Conservation (phyloP, 2,797 vertebrate species). For the Acrossocheilus wenchowensis region DNA sequence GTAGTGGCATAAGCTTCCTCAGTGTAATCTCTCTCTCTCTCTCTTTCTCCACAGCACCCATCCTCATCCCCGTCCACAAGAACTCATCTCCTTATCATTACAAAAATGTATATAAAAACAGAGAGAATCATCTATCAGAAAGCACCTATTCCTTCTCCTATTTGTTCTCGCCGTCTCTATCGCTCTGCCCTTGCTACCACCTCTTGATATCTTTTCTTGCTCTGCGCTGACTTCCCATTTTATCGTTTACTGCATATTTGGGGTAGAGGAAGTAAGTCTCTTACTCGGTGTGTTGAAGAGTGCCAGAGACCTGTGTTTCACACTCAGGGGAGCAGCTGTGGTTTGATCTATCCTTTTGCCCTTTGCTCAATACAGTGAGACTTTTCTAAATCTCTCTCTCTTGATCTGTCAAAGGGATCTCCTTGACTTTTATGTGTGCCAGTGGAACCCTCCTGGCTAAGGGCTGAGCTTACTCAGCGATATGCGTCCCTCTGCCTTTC, state of each 20-base stretch:
- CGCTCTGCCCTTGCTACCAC: conserved; percentile 44
- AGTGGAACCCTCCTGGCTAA: conserved; percentile 10
- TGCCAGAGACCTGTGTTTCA: conserved; percentile 8
- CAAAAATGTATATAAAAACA: conserved; percentile 58
- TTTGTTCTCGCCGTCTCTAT: conserved; percentile 38
- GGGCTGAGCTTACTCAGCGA: conserved; percentile 9
- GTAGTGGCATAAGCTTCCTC: conserved; percentile 67
- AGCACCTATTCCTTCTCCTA: conserved; percentile 57
- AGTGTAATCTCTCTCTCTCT: conserved; percentile 60
- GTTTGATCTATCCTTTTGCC: conserved; percentile 54
- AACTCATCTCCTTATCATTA: conserved; percentile 63
- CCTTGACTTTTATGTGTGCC: conserved; percentile 45
- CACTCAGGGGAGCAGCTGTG: conserved; percentile 28
- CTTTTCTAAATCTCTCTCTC: conserved; percentile 40
- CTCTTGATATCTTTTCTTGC: conserved; percentile 50
- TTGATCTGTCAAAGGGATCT: conserved; percentile 47
- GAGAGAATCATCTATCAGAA: conserved; percentile 64
- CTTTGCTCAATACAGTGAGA: conserved; percentile 41
- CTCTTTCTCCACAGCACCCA: conserved; percentile 7
- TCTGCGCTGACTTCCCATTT: conserved; percentile 44
- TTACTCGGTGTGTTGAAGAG: background rate
- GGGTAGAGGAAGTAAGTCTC: background rate
- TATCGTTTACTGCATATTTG: conserved; percentile 37
- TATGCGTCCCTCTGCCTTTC: conserved; percentile 11
- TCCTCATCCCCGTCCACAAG: conserved; percentile 12